phyloP scores from a whole-genome alignment of 2,113 vertebrate species.

The Notothenia coriiceps region DNA sequence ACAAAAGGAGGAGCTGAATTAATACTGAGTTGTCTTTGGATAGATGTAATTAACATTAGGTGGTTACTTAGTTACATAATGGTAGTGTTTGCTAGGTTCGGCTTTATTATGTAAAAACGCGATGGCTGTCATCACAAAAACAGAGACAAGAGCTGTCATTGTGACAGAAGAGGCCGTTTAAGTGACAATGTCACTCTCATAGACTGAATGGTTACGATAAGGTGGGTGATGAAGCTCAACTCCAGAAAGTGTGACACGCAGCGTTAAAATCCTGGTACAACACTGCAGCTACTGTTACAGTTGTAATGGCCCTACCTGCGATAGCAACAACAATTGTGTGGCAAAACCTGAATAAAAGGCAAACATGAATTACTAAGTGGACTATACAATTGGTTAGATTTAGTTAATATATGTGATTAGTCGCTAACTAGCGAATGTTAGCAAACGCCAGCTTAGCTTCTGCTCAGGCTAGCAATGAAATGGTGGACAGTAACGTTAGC shows the following conservation, averaged over 20 bases:
- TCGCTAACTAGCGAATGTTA: background rate
- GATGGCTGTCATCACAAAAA: background rate
- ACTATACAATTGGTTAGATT: background rate
- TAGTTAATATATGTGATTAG: no score
- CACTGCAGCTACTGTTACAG: background rate
- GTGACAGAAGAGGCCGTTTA: no score
- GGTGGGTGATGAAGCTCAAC: background rate
- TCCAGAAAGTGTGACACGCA: constrained; percentile 38
- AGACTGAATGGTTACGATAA: background rate
- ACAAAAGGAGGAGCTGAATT: background rate
- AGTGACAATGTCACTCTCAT: no score
- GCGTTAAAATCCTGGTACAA: background rate
- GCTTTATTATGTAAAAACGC: background rate
- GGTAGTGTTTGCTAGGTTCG: background rate
- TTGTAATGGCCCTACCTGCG: background rate
- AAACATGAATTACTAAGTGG: fast-evolving
- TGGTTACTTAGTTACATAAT: no score
- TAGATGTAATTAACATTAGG: background rate
- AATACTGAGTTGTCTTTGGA: background rate
- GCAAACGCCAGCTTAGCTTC: constrained; percentile 47
- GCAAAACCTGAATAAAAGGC: background rate
- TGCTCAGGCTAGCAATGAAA: constrained; percentile 63
- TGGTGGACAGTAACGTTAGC: constrained; percentile 69
- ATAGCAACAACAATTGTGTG: background rate
- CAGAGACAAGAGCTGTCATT: background rate